A percentile compares a stretch with the other conserved stretches of the same genome.
Evolutionary conservation across 2,113 vertebrate species (phyloP).

Genomic region (Oncorhynchus nerka): DNA sequence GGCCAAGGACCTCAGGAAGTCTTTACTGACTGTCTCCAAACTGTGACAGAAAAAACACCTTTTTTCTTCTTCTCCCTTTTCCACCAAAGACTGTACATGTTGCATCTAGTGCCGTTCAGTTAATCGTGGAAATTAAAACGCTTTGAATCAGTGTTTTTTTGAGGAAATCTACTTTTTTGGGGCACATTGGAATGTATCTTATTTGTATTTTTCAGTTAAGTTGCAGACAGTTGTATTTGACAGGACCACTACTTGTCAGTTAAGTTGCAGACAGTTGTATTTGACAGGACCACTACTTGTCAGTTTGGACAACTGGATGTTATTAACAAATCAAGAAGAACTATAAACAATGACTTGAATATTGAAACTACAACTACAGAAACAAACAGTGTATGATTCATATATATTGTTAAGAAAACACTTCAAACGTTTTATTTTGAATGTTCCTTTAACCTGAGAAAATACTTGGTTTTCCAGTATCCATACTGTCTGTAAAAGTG

Average conservation of each 20-base stretch:
- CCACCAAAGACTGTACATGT: conserved; percentile 64
- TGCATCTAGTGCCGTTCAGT: conserved; percentile 63
- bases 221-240: conserved; percentile 41
- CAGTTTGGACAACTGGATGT: conserved; percentile 53
- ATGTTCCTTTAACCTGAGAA: conserved; percentile 53
- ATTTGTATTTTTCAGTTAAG: conserved; percentile 34
- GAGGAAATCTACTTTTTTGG: conserved; percentile 44
- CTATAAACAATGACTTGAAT: conserved; percentile 39
- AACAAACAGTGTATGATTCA: conserved; percentile 40
- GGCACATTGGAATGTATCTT: conserved; percentile 71
- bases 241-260: conserved; percentile 58
- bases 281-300: conserved; percentile 57
- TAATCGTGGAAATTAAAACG: conserved; percentile 69
- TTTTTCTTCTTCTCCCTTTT: background rate
- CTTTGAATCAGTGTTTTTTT: conserved; percentile 56
- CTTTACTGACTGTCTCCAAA: conserved; percentile 86
- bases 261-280: conserved; percentile 37
- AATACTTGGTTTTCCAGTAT: conserved; percentile 44
- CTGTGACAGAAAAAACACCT: conserved; percentile 69
- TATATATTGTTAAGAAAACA: conserved; percentile 44
- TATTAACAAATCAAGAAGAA: conserved; percentile 35
- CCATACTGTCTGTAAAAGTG: conserved; percentile 65
- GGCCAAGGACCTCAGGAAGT: conserved; percentile 92
- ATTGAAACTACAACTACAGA: conserved; percentile 39
- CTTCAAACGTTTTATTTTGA: conserved; percentile 64